Base-by-base conservation (phyloP, 2,113 vertebrate species). In the Potamarius usumacintae region DNA sequence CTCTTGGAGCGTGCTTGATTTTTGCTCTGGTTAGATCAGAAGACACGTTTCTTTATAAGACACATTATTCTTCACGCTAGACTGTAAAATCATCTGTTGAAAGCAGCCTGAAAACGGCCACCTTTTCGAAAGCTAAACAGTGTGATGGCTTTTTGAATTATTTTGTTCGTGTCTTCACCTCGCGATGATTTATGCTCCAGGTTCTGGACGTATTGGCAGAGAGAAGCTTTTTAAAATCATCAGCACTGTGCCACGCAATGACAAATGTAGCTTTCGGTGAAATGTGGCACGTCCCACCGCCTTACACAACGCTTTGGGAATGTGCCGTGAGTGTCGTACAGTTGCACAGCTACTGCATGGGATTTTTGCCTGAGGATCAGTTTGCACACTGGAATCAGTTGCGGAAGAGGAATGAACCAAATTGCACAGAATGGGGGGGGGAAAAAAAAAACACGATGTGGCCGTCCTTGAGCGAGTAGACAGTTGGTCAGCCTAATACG, bases 351-450 rank as follows among this genome's bases (percentile, higher is more conserved):
- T 76, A 69, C 81, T 90, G 90, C 76, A 85, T 57, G 78, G 87
- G 83, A 83, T 83, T 88, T 34, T 93, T 71, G 89, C 92, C 92
- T 74, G 86, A 83, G 71, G 83, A 77, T 85, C 90, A 87, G 86
- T 92, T 92, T 91, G 88, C 89, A 91, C 93, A 90, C 90, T 91
- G 52, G 81, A 89, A 94, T 94, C 94, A 93, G 89, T 93, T 92
- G 93, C 91, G 91, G 85, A 82, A 90, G 89, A 91, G 86, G 85
- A 94, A 92, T 92, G 93, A 90, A 94, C 92, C 88, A 92, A 93
- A 95, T 94, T 93, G 90, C 84, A 88, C 87, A 92, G 89, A 94
- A 94, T 93, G 89, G 60, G 18, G 60, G 82, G 7, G 42, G 4
- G 42, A 20, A 90, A 91, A 92, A 94, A 90, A 42, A 42, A 42